Evolutionary conservation across 2,113 vertebrate species (phyloP).

Genomic region (Furnarius figulus): DNA sequence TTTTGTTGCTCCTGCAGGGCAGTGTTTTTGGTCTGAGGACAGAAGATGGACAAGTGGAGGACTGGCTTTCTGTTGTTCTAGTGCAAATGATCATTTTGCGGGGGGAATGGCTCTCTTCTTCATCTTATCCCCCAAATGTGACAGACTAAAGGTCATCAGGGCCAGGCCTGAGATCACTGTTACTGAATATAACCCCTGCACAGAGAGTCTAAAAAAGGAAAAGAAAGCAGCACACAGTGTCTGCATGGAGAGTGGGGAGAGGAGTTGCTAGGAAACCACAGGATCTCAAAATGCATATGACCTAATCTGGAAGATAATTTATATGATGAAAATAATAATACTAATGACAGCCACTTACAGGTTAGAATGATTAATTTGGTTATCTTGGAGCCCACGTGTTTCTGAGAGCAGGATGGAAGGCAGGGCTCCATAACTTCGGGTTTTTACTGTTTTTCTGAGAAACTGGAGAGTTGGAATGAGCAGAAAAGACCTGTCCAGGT

Average conservation of each 20-base stretch:
- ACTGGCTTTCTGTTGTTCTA: not conserved
- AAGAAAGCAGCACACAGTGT: constrained; percentile 40
- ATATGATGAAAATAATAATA: constrained; percentile 68
- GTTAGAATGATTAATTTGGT: constrained; percentile 50
- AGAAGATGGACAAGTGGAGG: accelerated
- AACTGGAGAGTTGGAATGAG: not conserved
- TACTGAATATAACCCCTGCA: constrained; percentile 51
- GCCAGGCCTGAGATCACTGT: constrained; percentile 44
- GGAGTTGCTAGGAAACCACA: constrained; percentile 69
- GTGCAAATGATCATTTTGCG: not conserved
- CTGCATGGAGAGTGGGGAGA: constrained; percentile 40
- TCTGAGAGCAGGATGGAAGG: not conserved
- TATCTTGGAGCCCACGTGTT: constrained; percentile 12
- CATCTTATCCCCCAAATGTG: not conserved
- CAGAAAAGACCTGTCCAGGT: not conserved
- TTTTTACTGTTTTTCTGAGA: not conserved
- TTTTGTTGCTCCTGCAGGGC: not conserved
- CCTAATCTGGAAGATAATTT: constrained; percentile 70
- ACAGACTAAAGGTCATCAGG: constrained; percentile 20
- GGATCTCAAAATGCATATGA: constrained; percentile 66
- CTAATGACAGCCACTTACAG: constrained; percentile 67
- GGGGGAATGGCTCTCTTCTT: not conserved
- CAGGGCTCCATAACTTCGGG: not conserved
- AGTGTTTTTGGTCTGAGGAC: not conserved
- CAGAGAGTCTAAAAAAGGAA: constrained; percentile 49